Evolutionary conservation across 2,888 invertebrate species (phyloP).

Genomic region (Octonoba sinensis): DNA sequence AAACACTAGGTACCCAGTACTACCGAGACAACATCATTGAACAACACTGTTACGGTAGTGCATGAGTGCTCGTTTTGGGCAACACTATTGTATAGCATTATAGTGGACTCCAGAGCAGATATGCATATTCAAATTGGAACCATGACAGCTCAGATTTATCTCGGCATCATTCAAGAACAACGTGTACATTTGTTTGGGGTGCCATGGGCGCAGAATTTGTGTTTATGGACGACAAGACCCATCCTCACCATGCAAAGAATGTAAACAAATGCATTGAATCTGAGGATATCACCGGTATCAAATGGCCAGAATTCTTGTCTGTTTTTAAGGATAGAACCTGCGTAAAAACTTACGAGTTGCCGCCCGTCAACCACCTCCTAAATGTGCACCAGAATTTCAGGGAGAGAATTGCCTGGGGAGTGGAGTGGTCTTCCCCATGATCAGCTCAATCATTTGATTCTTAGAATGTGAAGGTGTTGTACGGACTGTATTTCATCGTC

Average conservation of each 20-base stretch:
- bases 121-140: constrained; percentile 17
- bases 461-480: constrained; percentile 10
- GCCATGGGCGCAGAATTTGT: constrained; percentile 9
- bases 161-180: constrained; percentile 18
- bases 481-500: constrained; percentile 3
- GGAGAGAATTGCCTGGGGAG: constrained; percentile 10
- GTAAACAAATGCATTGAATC: constrained; percentile 11
- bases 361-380: constrained; percentile 16
- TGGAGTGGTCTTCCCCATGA: constrained; percentile 7
- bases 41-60: constrained; percentile 8
- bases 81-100: not conserved
- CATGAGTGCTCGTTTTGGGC: not conserved
- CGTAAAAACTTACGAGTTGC: constrained; percentile 10
- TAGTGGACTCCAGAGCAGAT: constrained; percentile 1
- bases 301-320: constrained; percentile 7
- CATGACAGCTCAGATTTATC: constrained; percentile 4
- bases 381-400: constrained; percentile 16
- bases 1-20: constrained; percentile 18
- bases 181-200: constrained; percentile 20
- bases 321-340: not conserved
- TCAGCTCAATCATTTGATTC: constrained; percentile 11
- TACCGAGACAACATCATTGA: constrained; percentile 20
- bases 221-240: constrained; percentile 30
- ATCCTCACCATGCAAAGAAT: constrained; percentile 11
- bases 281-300: constrained; percentile 14